A percentile compares a stretch with the other conserved stretches of the same genome.
phyloP scores from a whole-genome alignment of 2,113 vertebrate species.

The Alosa alosa region DNA sequence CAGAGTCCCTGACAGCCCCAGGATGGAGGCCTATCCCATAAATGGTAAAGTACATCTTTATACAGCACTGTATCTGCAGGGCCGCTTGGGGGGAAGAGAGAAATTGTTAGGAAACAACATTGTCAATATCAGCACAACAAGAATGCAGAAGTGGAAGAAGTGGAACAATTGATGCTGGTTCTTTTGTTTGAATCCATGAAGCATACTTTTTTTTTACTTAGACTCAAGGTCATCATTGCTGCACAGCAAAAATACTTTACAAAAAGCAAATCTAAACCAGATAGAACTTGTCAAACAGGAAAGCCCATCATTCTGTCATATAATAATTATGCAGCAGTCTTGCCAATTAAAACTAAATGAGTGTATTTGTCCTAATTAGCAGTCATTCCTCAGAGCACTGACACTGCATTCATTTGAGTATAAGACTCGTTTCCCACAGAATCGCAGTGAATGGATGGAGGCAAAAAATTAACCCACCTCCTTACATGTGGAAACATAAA shows the following conservation, averaged over 20 bases:
- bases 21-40: background rate
- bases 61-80: background rate
- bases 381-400: background rate
- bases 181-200: background rate
- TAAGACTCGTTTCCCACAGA: background rate
- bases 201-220: background rate
- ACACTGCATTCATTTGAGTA: background rate
- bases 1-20: background rate
- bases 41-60: too few species aligned
- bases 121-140: background rate
- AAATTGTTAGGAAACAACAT: background rate
- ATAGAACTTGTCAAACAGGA: background rate
- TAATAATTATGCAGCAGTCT: background rate
- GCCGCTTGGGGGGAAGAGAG: background rate
- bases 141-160: background rate
- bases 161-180: background rate
- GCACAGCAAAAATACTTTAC: background rate
- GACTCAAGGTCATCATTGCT: background rate
- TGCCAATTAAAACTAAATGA: background rate
- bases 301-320: background rate
- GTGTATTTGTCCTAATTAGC: background rate
- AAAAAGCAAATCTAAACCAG: background rate
- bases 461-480: background rate
- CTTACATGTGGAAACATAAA: too few species aligned
- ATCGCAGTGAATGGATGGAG: background rate